Evolutionary conservation across 2,797 vertebrate species (phyloP).

Genomic region (Knipowitschia caucasica): DNA sequence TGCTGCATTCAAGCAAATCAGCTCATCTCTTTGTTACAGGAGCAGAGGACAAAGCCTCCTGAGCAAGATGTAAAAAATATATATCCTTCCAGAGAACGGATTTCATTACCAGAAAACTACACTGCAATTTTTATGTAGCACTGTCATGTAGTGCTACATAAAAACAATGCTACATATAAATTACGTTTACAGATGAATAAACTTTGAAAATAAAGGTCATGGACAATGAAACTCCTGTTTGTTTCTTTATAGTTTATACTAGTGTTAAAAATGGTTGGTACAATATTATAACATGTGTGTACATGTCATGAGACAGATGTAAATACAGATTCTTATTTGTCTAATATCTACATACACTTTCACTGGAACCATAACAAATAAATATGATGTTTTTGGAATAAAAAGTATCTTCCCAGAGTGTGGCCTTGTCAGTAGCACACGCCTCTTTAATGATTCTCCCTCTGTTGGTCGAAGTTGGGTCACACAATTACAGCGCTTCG

Average conservation of each 20-base stretch:
- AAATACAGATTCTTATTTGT: too few species aligned
- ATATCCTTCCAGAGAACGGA: background rate
- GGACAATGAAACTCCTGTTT: too few species aligned
- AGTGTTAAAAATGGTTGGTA: background rate
- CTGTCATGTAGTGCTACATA: too few species aligned
- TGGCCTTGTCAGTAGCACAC: background rate
- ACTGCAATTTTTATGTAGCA: too few species aligned
- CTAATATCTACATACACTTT: too few species aligned
- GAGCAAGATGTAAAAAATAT: slow-evolving; percentile 12
- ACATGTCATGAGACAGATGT: too few species aligned
- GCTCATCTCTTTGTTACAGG: slow-evolving; percentile 96
- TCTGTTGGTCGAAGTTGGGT: slow-evolving; percentile 35
- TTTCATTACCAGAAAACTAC: too few species aligned
- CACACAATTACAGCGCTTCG: slow-evolving; percentile 7
- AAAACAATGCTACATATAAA: background rate
- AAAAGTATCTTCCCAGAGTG: too few species aligned
- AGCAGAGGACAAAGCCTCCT: slow-evolving; percentile 68
- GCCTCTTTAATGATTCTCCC: slow-evolving; percentile 60
- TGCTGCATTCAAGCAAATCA: slow-evolving; percentile 86
- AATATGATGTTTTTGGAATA: too few species aligned
- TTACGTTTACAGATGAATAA: background rate
- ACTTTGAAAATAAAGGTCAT: background rate
- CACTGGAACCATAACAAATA: too few species aligned
- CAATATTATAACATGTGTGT: too few species aligned
- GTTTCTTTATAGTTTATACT: background rate